Base-by-base conservation (phyloP, 2,797 vertebrate genomes). In the Apogon talboti region DNA sequence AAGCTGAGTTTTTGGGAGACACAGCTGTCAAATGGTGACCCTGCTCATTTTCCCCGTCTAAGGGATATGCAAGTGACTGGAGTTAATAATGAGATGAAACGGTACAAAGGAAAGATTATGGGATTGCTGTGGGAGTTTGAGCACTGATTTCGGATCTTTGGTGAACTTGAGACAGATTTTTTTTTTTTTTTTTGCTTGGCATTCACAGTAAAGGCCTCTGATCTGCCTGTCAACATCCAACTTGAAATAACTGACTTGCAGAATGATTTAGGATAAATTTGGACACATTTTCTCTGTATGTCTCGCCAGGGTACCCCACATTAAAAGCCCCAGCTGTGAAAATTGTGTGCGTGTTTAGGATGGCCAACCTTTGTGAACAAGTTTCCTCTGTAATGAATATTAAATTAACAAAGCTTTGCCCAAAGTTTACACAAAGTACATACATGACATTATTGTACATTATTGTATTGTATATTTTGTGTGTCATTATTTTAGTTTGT, bases 361-460 rank as follows among this genome's bases (percentile, higher is more conserved):
- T 71, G 0, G 71, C 83, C 6, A 78, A 78, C 13, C 55, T 78
- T 61, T 84, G 66, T 83, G 50, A 80, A 19, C 70, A 74, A 14
- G 35, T 40, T 12, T 28, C 24, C 24, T 28, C 24, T 28, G 24
- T 28, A 28, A 28, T 28, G 24, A 28, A 28, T 5, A 28, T 28
- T 21, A 28, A 28, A 28, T 28, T 28, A 4, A 28, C 24, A 3
- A 28, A 28, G 4, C 24, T 28, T 28, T 28, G 3, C 24, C 24
- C 24, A 28, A 28, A 28, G 24, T 5, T 28, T 28, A 28, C 6
- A 4, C 24, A 6, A 28, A 28, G 24, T 28, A 28, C 24, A 28
- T 28, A 28, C 6, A 21, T 21, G 19, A 28, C 24, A 28, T 6
- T 28, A 28, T n/a, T n/a, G n/a, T n/a, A n/a, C n/a, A n/a, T n/a